Base-by-base conservation (phyloP, 2,888 invertebrate genomes). In the Leptinotarsa tumamoca region DNA sequence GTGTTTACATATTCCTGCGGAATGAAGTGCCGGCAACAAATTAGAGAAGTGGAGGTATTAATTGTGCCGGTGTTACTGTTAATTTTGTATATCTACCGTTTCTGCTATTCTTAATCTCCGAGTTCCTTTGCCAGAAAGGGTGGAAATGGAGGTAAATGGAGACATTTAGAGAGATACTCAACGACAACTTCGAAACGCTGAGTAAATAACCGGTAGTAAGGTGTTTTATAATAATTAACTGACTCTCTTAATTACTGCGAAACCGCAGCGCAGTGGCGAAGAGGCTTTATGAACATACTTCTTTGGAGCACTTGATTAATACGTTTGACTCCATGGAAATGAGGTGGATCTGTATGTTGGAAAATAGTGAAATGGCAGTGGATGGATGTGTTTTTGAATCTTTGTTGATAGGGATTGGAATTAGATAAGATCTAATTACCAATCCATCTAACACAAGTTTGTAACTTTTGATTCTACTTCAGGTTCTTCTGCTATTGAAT, bases 21-120 rank as follows among this genome's bases (percentile, higher is more conserved):
- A 84, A 83, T 83, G 84, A 85, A 86, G 82, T 85, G 84, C 84
- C 82, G 82, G 82, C 84, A 85, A 85, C 85, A 85, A 86, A 87
- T 86, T 86, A 86, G 85, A 83, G 80, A 83, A 82, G 70, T 63
- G 81, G 77, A 81, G 83, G 83, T 85, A 85, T 84, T 85, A 85
- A 86, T 86, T 84, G 85, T 82, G 81, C 80, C 83, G 82, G 84
- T 70, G 70, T 70, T 58, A 50, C 70, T 58, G 70, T 70, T 70
- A 70, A 70, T 58, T 70, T 70, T 58, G 70, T 54, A 58, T 58
- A 70, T 58, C 70, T 70, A 58, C 70, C 58, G 70, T 70, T 70
- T 58, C 70, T 54, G 70, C 70, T 70, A 70, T 70, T 70, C 70
- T 70, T 70, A 70, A 70, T 70, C 54, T 33, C 49, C 70, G 58